These are phyloP conservation scores for Lathronympha strigana DNA, from an alignment of 2,888 invertebrate species.

Conservation along the genomic window DNA sequence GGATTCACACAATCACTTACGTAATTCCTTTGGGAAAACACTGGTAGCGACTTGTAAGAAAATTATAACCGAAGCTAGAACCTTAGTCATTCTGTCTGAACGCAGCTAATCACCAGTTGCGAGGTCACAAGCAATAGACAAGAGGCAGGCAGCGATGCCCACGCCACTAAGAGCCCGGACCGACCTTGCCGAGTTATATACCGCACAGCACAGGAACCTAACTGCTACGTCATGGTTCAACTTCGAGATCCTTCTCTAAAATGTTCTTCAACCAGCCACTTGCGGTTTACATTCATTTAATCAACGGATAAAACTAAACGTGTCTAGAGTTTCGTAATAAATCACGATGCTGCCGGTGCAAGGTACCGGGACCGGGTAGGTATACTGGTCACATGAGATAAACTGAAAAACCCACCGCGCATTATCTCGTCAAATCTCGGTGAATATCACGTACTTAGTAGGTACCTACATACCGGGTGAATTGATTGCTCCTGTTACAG, in stretches of 20 bases:
- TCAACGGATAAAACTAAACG: too few relatives aligned
- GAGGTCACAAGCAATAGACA: constrained; percentile 27
- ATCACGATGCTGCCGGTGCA: too few relatives aligned
- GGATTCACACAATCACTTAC: constrained; percentile 19
- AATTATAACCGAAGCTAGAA: constrained; percentile 7
- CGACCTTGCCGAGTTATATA: constrained; percentile 35
- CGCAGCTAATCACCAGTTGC: constrained; percentile 8
- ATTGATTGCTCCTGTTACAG: too few relatives aligned
- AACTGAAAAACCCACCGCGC: too few relatives aligned
- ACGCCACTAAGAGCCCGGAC: constrained; percentile 17
- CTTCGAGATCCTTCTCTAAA: constrained; percentile 11
- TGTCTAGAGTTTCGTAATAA: too few relatives aligned
- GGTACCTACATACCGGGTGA: too few relatives aligned
- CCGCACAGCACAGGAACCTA: constrained; percentile 1
- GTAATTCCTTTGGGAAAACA: constrained; percentile 32
- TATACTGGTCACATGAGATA: too few relatives aligned
- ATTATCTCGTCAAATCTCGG: too few relatives aligned
- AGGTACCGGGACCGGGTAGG: too few relatives aligned
- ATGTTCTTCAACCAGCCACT: background rate
- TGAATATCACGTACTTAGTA: too few relatives aligned
- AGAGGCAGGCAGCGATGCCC: constrained; percentile 29
- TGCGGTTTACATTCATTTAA: too few relatives aligned
- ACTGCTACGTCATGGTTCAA: constrained; percentile 4
- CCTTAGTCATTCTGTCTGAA: constrained; percentile 19
- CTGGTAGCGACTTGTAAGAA: constrained; percentile 19